Conservation (phyloP, 1,140 invertebrate species). For the Leguminivora glycinivorella region DNA sequence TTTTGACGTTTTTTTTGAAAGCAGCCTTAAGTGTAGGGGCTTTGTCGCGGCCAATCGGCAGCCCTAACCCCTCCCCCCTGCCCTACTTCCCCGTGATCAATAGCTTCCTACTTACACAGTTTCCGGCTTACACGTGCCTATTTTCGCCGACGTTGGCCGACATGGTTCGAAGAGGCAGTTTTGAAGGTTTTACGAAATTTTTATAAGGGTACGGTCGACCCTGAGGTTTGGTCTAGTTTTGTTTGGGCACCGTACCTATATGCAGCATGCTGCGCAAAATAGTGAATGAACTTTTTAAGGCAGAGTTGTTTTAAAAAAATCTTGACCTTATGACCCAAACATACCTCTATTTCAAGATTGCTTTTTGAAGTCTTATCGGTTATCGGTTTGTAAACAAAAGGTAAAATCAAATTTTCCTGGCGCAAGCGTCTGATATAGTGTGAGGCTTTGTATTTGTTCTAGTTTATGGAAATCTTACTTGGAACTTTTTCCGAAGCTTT, state of each 20-base stretch:
- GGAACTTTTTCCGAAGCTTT: neutral
- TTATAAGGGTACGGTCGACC: conserved; percentile 3
- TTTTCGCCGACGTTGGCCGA: conserved; percentile 28
- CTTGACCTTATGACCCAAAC: neutral
- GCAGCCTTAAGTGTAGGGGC: too few relatives aligned
- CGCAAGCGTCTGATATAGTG: neutral
- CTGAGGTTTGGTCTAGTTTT: neutral
- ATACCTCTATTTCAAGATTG: too few relatives aligned
- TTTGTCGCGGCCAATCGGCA: conserved; percentile 29
- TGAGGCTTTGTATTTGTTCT: neutral
- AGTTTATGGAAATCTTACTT: neutral
- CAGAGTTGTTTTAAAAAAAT: neutral
- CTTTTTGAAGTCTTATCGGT: neutral
- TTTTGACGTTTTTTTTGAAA: too few relatives aligned
- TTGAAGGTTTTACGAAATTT: neutral
- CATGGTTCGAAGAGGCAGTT: neutral
- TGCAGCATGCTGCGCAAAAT: neutral
- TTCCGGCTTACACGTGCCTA: conserved; percentile 46
- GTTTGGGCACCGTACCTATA: neutral
- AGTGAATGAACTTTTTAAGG: neutral
- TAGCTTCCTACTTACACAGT: conserved; percentile 61
- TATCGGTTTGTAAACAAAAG: neutral
- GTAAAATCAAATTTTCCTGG: neutral
- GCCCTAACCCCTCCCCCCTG: conserved; percentile 34
- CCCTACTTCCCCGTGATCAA: conserved; percentile 56